Evolutionary conservation across 2,113 vertebrate genomes (phyloP).

Genomic region (Apteryx mantelli): DNA sequence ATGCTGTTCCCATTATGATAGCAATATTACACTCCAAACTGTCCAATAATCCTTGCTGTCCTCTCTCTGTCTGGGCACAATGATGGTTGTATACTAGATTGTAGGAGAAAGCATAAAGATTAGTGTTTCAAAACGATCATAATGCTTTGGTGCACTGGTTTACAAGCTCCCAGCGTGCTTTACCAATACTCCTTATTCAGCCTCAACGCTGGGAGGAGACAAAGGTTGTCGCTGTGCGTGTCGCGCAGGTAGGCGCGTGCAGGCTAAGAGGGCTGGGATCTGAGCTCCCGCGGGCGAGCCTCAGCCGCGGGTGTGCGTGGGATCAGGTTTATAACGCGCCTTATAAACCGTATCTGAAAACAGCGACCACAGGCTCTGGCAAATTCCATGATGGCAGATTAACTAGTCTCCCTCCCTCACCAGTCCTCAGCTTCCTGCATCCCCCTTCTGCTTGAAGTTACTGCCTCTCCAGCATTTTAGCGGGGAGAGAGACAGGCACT

Average conservation of each 20-base stretch:
- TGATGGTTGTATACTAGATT: not conserved
- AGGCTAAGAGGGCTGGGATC: not conserved
- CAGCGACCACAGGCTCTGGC: not conserved
- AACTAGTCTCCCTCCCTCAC: not conserved
- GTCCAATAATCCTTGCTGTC: not conserved
- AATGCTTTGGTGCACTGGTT: not conserved
- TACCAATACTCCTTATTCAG: not conserved
- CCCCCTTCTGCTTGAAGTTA: not conserved
- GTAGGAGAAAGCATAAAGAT: conserved; percentile 6
- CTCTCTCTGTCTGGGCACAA: not conserved
- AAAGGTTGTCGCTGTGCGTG: not conserved
- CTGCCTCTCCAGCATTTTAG: not conserved
- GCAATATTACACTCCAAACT: not conserved
- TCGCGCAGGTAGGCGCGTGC: not conserved
- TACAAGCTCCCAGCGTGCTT: not conserved
- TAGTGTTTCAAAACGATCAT: not conserved
- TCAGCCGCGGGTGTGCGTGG: not conserved
- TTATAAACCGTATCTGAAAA: not conserved
- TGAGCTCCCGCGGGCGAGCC: not conserved
- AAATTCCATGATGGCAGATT: not conserved
- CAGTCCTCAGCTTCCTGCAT: not conserved
- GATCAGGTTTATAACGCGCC: not conserved
- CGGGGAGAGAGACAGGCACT: not conserved
- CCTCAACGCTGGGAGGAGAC: not conserved
- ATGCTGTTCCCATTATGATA: not conserved